phyloP scores from a whole-genome alignment of 2,113 vertebrate species.

The Lophius piscatorius region DNA sequence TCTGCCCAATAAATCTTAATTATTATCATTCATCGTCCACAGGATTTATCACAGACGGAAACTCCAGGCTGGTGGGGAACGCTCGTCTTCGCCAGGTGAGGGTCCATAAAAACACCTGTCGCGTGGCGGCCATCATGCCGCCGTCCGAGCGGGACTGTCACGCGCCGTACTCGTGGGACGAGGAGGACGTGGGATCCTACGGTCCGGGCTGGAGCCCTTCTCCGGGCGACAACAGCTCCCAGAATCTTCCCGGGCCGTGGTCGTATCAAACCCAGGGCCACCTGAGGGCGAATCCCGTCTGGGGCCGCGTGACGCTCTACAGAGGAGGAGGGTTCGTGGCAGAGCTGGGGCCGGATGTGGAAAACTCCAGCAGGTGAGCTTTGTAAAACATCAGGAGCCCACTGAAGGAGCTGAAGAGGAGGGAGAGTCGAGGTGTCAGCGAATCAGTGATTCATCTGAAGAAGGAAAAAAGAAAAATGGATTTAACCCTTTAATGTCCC shows the following conservation, averaged over 20 bases:
- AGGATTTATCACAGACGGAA: conserved; percentile 97
- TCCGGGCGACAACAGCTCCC: conserved; percentile 51
- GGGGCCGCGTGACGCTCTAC: conserved; percentile 87
- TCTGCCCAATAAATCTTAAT: background rate
- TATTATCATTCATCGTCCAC: background rate
- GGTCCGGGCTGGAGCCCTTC: conserved; percentile 83
- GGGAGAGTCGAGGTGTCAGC: too few species aligned
- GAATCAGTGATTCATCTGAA: too few species aligned
- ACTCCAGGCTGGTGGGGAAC: conserved; percentile 90
- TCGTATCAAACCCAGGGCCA: conserved; percentile 85
- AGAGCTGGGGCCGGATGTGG: conserved; percentile 83
- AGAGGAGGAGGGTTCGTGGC: conserved; percentile 90
- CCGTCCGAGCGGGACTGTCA: conserved; percentile 75
- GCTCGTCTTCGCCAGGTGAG: conserved; percentile 91
- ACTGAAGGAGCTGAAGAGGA: too few species aligned
- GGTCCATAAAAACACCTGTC: conserved; percentile 84
- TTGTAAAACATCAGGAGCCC: background rate
- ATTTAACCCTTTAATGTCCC: too few species aligned
- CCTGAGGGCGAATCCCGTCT: conserved; percentile 80
- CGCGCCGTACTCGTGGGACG: conserved; percentile 84
- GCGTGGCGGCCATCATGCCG: conserved; percentile 72
- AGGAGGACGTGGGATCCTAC: conserved; percentile 86
- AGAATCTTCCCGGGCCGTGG: conserved; percentile 77
- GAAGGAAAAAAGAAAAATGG: too few species aligned
- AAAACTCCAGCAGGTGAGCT: conserved; percentile 84